These are phyloP conservation scores for Epizoanthus ramosus DNA, from an alignment of 92 coral and sea anemone species.

Conservation along the genomic window DNA sequence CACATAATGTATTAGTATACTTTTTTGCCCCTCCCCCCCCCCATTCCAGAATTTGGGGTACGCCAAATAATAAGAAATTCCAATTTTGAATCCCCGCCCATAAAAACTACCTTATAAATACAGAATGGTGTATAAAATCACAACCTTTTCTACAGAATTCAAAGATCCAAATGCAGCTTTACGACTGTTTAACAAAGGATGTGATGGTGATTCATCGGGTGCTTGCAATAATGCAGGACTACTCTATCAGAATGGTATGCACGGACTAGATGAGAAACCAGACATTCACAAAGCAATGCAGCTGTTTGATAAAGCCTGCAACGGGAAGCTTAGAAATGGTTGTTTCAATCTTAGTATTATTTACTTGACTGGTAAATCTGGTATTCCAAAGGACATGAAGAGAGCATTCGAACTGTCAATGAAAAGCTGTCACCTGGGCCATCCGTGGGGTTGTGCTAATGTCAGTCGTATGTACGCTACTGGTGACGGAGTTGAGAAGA, in stretches of 20 bases:
- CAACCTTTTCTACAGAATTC: slow-evolving; percentile 55
- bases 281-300: slow-evolving; percentile 87
- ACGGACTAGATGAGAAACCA: slow-evolving; percentile 65
- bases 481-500: slow-evolving; percentile 91
- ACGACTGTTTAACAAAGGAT: slow-evolving; percentile 79
- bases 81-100: no score
- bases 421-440: slow-evolving; percentile 89
- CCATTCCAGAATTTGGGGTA: no score
- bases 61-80: no score
- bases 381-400: slow-evolving; percentile 82
- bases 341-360: slow-evolving; percentile 93
- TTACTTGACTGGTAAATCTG: slow-evolving; percentile 85
- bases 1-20: no score
- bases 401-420: slow-evolving; percentile 88
- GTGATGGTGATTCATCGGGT: slow-evolving; percentile 74
- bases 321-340: slow-evolving; percentile 80
- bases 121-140: not conserved
- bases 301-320: slow-evolving; percentile 76
- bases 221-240: slow-evolving; percentile 98
- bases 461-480: slow-evolving; percentile 88
- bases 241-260: slow-evolving; percentile 91
- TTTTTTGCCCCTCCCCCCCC: no score
- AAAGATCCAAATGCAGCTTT: slow-evolving; percentile 92
- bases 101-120: no score
- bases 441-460: slow-evolving; percentile 97